phyloP scores from a whole-genome alignment of 2,888 invertebrate species.

The Lampropteryx suffumata region DNA sequence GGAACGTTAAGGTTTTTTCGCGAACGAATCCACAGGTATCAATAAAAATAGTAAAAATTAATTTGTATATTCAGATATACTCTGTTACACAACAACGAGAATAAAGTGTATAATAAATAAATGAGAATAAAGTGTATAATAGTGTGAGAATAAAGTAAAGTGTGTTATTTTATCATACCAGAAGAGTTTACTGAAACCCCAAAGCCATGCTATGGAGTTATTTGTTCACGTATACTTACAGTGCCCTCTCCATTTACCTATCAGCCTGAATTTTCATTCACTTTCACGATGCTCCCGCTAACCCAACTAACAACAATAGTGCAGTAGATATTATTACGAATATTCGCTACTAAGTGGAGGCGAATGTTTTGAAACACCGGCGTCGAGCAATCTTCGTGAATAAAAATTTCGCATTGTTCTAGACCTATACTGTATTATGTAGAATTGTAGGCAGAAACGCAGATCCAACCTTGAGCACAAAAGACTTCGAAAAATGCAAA shows the following conservation, averaged over 20 bases:
- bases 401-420: conserved; percentile 33
- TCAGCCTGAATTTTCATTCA: neutral
- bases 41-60: no score
- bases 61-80: no score
- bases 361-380: conserved; percentile 42
- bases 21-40: no score
- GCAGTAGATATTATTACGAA: conserved; percentile 43
- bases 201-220: no score
- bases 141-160: no score
- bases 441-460: conserved; percentile 34
- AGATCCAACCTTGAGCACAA: conserved; percentile 48
- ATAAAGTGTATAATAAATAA: no score
- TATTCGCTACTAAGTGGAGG: conserved; percentile 40
- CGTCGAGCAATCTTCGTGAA: conserved; percentile 42
- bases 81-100: no score
- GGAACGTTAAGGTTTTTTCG: no score
- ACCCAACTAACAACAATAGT: conserved; percentile 21
- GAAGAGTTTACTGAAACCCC: no score
- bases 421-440: conserved; percentile 32
- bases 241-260: neutral
- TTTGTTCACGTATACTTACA: no score
- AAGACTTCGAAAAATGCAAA: conserved; percentile 68
- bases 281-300: neutral
- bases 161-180: no score
- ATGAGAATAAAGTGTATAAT: no score